A percentile compares a stretch with the other conserved stretches of the same genome.
These are phyloP conservation scores for Oxytorus armatus DNA, from an alignment of 2,888 invertebrate species.

Conservation along the genomic window DNA sequence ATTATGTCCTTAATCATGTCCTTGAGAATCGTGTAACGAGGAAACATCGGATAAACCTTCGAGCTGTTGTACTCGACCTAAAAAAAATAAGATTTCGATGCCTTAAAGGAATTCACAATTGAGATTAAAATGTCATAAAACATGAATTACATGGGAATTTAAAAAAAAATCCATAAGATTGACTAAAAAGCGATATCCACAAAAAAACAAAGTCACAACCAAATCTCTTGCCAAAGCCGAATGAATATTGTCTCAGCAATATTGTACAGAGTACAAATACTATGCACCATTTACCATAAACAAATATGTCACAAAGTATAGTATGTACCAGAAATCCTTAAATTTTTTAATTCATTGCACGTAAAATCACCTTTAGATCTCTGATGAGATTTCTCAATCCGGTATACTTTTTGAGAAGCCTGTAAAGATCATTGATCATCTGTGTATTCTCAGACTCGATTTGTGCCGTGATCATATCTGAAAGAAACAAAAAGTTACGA, in stretches of 20 bases:
- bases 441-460: conserved; percentile 97
- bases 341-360: background rate
- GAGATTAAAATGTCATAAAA: background rate
- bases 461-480: conserved; percentile 97
- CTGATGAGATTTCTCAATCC: conserved; percentile 95
- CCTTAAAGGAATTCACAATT: background rate
- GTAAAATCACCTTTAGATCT: conserved; percentile 89
- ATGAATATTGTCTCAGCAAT: too few species aligned
- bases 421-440: conserved; percentile 96
- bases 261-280: background rate
- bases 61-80: conserved; percentile 96
- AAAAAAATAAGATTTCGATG: conserved; percentile 76
- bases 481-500: conserved; percentile 77
- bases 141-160: background rate
- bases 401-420: conserved; percentile 95
- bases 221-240: too few species aligned
- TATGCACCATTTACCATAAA: background rate
- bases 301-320: too few species aligned
- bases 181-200: background rate
- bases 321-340: too few species aligned
- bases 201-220: background rate
- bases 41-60: conserved; percentile 96
- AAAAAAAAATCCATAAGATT: background rate
- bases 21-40: conserved; percentile 97
- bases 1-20: conserved; percentile 98